Conservation (phyloP, 2,888 invertebrate species). For the Siphlonurus alternatus region DNA sequence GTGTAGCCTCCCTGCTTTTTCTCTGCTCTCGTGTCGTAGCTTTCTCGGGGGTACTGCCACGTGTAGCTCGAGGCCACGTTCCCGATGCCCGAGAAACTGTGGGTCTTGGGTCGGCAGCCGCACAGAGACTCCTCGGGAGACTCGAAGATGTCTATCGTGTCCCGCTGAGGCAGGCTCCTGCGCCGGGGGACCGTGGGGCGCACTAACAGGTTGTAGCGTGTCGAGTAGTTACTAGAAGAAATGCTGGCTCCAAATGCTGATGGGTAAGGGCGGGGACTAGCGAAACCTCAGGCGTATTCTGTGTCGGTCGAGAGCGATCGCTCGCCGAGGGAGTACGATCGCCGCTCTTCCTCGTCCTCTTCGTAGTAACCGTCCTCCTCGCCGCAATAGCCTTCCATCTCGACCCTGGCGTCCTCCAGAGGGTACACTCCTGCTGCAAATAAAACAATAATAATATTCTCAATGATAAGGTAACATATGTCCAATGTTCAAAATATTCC, state of each 20-base stretch:
- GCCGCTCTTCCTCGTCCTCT: conserved; percentile 19
- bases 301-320: conserved; percentile 49
- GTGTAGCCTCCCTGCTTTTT: not conserved
- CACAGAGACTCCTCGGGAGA: not conserved
- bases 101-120: not conserved
- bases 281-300: conserved; percentile 49
- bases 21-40: not conserved
- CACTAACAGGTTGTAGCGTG: not conserved
- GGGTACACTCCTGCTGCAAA: no score
- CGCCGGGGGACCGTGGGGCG: not conserved
- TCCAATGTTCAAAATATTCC: no score
- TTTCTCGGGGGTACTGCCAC: not conserved
- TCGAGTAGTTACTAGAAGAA: not conserved
- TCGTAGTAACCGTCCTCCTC: conserved; percentile 20
- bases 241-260: no score
- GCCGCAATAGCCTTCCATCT: conserved; percentile 17
- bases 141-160: not conserved
- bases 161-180: conserved; percentile 13
- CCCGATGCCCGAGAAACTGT: not conserved
- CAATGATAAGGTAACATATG: no score
- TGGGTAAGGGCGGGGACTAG: conserved; percentile 16
- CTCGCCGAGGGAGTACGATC: conserved; percentile 33
- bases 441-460: no score
- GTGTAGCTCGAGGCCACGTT: not conserved
- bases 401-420: conserved; percentile 2